These are phyloP conservation scores for Microcebus lehilahytsara DNA, from an alignment of 2,113 vertebrate species.

Conservation along the genomic window DNA sequence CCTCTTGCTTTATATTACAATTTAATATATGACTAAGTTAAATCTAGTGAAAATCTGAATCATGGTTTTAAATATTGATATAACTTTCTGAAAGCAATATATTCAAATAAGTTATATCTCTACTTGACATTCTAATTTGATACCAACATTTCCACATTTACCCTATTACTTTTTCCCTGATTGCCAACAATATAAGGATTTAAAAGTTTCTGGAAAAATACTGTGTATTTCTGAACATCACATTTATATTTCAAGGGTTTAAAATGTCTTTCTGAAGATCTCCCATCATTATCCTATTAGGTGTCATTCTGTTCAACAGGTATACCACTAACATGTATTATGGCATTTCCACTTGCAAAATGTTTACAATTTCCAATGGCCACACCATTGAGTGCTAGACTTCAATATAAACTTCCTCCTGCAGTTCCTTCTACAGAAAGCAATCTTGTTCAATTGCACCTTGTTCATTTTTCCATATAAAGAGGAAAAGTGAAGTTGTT, in stretches of 20 bases:
- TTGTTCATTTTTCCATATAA: constrained; percentile 33
- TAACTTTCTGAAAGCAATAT: not conserved
- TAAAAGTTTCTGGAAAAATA: not conserved
- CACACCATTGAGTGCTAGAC: not conserved
- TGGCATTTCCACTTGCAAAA: not conserved
- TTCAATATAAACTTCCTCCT: not conserved
- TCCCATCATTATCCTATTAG: not conserved
- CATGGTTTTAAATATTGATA: not conserved
- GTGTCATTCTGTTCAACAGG: not conserved
- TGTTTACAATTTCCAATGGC: not conserved
- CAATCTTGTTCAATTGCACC: not conserved
- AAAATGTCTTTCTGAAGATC: not conserved
- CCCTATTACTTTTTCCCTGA: not conserved
- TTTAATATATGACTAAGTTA: not conserved
- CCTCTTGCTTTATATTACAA: not conserved
- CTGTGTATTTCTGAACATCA: not conserved
- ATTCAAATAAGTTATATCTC: not conserved
- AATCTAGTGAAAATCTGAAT: not conserved
- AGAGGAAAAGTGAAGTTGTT: not conserved
- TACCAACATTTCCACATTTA: not conserved
- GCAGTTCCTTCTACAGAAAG: not conserved
- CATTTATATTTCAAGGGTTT: not conserved
- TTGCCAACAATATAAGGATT: not conserved
- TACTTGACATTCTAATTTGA: not conserved
- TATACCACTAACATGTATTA: not conserved